phyloP scores from a whole-genome alignment of 2,888 invertebrate species.

The Drosophila diplacantha region DNA sequence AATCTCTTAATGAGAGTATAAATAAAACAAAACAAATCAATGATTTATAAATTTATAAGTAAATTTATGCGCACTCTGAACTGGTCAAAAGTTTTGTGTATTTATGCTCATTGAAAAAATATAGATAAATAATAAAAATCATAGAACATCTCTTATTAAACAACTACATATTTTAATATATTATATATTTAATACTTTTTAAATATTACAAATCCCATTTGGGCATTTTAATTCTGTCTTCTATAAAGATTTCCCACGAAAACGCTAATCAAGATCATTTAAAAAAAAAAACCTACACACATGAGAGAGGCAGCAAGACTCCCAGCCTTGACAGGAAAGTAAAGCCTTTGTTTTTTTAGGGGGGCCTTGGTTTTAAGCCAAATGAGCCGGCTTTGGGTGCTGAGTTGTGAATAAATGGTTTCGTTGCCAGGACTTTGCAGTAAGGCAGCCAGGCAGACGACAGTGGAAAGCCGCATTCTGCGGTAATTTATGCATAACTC shows the following conservation, averaged over 20 bases:
- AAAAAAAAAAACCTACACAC: conserved; percentile 6
- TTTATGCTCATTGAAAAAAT: not conserved
- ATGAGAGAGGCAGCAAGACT: conserved; percentile 4
- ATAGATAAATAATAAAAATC: not conserved
- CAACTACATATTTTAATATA: no score
- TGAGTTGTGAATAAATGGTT: conserved; percentile 32
- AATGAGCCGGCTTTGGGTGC: conserved; percentile 34
- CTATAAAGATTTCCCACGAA: conserved; percentile 11
- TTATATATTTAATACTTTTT: not conserved
- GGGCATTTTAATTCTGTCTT: not conserved
- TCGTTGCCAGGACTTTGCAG: conserved; percentile 6
- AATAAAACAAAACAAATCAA: not conserved
- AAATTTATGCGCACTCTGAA: fast-evolving
- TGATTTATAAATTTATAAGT: not conserved
- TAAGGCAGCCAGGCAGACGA: conserved; percentile 28
- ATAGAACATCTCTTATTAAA: not conserved
- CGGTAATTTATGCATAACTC: conserved; percentile 53
- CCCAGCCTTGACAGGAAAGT: conserved; percentile 21
- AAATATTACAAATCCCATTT: not conserved
- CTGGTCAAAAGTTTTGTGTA: not conserved
- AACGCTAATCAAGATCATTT: conserved; percentile 19
- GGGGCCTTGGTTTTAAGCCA: conserved; percentile 33
- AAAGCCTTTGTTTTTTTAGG: conserved; percentile 2
- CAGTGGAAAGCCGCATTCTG: conserved; percentile 46
- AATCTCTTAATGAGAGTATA: not conserved